A percentile compares a stretch with the other conserved stretches of the same genome.
These are phyloP conservation scores for Philhelius pedissequus DNA, from an alignment of 2,888 invertebrate species.

Conservation along the genomic window DNA sequence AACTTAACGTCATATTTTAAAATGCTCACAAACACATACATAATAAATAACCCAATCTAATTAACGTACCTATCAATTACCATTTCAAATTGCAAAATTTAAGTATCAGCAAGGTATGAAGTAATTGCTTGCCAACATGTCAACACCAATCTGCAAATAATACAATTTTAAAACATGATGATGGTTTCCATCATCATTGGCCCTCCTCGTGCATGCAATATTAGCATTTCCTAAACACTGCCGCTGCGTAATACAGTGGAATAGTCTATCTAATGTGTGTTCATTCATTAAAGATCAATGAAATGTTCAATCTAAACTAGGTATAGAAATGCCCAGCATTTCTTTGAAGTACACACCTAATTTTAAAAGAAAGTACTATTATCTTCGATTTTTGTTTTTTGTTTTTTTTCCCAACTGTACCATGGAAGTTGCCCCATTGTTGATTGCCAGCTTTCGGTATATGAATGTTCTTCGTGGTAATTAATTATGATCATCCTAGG, in stretches of 20 bases:
- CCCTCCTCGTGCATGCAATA: constrained; percentile 2
- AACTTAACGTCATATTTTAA: neutral
- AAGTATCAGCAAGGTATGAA: neutral
- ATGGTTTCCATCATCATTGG: neutral
- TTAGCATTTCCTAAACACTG: constrained; percentile 22
- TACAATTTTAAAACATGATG: neutral
- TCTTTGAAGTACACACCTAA: too few species aligned
- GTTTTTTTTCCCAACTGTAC: neutral
- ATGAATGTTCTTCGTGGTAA: neutral
- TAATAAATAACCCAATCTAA: neutral
- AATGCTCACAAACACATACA: neutral
- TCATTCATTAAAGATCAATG: too few species aligned
- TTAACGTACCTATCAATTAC: constrained; percentile 13
- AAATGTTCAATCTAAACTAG: too few species aligned
- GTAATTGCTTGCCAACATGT: constrained; percentile 32
- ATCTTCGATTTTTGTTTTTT: neutral
- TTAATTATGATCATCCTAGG: constrained; percentile 25
- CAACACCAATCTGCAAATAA: constrained; percentile 22
- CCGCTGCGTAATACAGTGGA: neutral
- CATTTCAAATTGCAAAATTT: constrained; percentile 22
- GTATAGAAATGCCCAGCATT: too few species aligned
- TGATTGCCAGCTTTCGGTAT: neutral
- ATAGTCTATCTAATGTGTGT: too few species aligned
- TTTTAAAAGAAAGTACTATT: too few species aligned
- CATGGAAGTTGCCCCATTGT: neutral